These are phyloP conservation scores for Anthoscopus minutus DNA, from an alignment of 2,113 vertebrate species.

Conservation along the genomic window DNA sequence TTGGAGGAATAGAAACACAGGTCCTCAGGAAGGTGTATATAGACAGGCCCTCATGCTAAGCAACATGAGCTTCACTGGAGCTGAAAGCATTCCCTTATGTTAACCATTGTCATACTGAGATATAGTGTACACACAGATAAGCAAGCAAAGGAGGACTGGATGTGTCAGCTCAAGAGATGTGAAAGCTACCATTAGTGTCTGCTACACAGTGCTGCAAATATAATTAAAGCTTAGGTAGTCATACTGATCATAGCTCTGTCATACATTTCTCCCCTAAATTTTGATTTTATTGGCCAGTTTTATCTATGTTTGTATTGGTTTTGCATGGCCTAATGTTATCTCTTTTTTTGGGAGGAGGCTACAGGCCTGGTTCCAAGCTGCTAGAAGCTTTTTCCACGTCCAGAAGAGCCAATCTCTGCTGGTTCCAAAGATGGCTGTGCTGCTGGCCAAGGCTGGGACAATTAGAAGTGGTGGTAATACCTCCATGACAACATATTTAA, in stretches of 20 bases:
- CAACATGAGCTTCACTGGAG: not conserved
- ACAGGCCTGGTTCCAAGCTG: not conserved
- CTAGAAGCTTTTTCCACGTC: not conserved
- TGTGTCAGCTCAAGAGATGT: not conserved
- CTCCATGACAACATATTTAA: accelerated
- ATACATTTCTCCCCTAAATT: not conserved
- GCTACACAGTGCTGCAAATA: not conserved
- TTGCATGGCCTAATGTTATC: too few relatives aligned
- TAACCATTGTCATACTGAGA: not conserved
- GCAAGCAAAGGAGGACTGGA: not conserved
- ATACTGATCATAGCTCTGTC: not conserved
- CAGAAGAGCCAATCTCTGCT: not conserved
- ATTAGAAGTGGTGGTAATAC: not conserved
- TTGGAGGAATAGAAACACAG: not conserved
- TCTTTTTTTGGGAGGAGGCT: not conserved
- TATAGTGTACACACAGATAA: not conserved
- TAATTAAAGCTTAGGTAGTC: not conserved
- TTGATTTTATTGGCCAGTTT: not conserved
- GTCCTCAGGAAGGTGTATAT: not conserved
- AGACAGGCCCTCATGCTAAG: not conserved
- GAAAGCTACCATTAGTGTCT: not conserved
- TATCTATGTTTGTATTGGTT: not conserved
- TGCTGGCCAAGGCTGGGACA: not conserved
- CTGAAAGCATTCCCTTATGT: not conserved
- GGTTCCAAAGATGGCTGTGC: not conserved